These are phyloP conservation scores for Zoroaster sp. DNA, from an alignment of 53 echinoderm and acorn worm genomes.

Conservation along the genomic window DNA sequence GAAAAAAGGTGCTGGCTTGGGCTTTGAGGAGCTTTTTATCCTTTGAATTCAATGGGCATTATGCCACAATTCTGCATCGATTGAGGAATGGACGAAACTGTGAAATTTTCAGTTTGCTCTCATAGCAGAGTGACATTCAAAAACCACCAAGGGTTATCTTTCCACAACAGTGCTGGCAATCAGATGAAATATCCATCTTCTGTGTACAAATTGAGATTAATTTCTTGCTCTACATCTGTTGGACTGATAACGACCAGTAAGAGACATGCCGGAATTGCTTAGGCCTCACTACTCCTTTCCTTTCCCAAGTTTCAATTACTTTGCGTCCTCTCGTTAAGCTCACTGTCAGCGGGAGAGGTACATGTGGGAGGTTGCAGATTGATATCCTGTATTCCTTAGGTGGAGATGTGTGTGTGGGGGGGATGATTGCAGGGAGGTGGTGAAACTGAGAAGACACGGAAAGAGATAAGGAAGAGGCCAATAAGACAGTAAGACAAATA, in stretches of 20 bases:
- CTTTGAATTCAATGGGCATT: no score
- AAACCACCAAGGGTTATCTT: not conserved
- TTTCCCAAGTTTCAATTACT: slow-evolving; percentile 35
- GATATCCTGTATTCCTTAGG: not conserved
- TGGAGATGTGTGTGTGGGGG: not conserved
- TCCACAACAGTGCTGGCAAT: slow-evolving; percentile 10
- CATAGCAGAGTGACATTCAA: not conserved
- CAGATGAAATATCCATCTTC: not conserved
- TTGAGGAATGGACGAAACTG: no score
- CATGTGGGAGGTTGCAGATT: not conserved
- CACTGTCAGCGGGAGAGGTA: not conserved
- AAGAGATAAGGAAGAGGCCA: not conserved
- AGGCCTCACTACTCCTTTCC: slow-evolving; percentile 3
- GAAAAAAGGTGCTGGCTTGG: no score
- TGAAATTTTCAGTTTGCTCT: no score
- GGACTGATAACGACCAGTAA: slow-evolving; percentile 3
- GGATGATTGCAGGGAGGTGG: not conserved
- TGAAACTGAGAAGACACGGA: not conserved
- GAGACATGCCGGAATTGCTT: not conserved
- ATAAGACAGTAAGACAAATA: no score
- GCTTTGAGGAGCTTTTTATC: no score
- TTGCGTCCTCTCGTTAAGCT: slow-evolving; percentile 32
- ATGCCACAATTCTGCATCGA: no score
- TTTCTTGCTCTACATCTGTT: slow-evolving; percentile 45
- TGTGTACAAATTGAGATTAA: not conserved